phyloP scores from a whole-genome alignment of 1,140 invertebrate genomes.

The Zaprionus inermis region DNA sequence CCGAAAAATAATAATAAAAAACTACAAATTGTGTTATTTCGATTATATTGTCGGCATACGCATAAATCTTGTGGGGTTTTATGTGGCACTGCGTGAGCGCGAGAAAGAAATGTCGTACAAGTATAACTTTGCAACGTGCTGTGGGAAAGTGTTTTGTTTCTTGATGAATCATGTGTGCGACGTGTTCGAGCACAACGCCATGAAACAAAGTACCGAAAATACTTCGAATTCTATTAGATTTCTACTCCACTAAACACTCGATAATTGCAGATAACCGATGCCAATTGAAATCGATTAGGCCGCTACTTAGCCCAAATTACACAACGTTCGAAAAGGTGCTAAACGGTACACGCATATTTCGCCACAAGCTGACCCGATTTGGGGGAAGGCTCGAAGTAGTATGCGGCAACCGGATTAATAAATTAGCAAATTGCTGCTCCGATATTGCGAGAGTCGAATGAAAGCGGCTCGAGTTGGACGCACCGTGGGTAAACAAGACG shows the following conservation, averaged over 20 bases:
- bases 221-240: background rate
- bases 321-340: constrained; percentile 47
- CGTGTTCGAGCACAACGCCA: constrained; percentile 35
- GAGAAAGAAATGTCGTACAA: constrained; percentile 50
- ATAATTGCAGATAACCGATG: constrained; percentile 13
- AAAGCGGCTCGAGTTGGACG: constrained; percentile 52
- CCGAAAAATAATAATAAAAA: constrained; percentile 54
- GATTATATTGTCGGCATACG: constrained; percentile 68
- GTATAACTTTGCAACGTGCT: constrained; percentile 59
- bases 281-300: constrained; percentile 31
- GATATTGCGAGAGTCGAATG: constrained; percentile 67
- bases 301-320: constrained; percentile 23
- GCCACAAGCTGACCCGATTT: constrained; percentile 52
- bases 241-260: background rate
- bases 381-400: constrained; percentile 60
- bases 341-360: constrained; percentile 54
- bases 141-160: constrained; percentile 28
- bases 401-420: constrained; percentile 77
- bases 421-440: constrained; percentile 69
- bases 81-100: constrained; percentile 45
- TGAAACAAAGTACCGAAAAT: constrained; percentile 11
- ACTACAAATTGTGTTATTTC: constrained; percentile 71
- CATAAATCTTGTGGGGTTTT: constrained; percentile 48
- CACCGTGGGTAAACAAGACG: constrained; percentile 47
- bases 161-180: constrained; percentile 22